Evolutionary conservation across 1,140 invertebrate genomes (phyloP).

Genomic region (Plutomurus gul): DNA sequence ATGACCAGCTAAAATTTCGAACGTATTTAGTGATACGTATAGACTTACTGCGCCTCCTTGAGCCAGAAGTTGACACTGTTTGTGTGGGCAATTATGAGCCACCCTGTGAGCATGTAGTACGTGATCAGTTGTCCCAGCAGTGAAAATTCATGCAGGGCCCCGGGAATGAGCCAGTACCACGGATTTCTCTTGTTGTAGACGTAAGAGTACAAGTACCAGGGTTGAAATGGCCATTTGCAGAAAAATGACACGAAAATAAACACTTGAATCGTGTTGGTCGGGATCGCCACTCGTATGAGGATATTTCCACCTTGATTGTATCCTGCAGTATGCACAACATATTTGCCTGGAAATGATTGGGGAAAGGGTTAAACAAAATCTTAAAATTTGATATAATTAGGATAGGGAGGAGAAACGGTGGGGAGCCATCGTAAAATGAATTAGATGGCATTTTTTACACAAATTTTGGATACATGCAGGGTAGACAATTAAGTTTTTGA

Average conservation of each 20-base stretch:
- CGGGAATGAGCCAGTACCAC: constrained; percentile 15
- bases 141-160: constrained; percentile 12
- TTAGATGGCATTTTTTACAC: background rate
- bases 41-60: constrained; percentile 33
- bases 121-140: constrained; percentile 9
- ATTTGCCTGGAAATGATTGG: background rate
- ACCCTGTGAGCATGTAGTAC: constrained; percentile 5
- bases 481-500: background rate
- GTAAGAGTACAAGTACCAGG: constrained; percentile 29
- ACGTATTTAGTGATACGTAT: background rate
- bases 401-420: too few species aligned
- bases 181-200: background rate
- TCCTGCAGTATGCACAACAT: background rate
- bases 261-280: background rate
- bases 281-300: background rate
- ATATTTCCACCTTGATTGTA: constrained; percentile 11
- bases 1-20: too few species aligned
- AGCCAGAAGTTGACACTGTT: constrained; percentile 34
- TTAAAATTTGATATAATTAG: too few species aligned
- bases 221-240: background rate
- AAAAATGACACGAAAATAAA: background rate
- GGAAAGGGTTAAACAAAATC: too few species aligned
- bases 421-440: too few species aligned
- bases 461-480: background rate
- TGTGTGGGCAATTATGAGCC: constrained; percentile 30